A percentile compares a stretch with the other conserved stretches of the same genome.
Evolutionary conservation across 2,888 invertebrate genomes (phyloP).

Genomic region (Andrena camellia): DNA sequence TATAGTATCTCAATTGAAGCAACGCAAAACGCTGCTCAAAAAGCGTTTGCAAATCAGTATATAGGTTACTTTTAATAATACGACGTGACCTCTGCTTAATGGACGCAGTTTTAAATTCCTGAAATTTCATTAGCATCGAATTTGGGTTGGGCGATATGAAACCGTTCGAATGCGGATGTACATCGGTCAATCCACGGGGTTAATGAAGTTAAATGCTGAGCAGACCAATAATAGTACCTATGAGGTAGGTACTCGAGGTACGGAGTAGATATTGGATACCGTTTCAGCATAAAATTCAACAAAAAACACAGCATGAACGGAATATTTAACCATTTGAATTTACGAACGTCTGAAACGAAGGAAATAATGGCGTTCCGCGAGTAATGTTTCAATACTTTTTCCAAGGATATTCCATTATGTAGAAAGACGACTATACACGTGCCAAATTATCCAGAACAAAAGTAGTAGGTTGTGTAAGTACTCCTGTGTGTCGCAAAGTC

Average conservation of each 20-base stretch:
- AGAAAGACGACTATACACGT: slow-evolving; percentile 37
- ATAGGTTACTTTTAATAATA: slow-evolving; percentile 6
- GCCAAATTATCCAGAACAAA: slow-evolving; percentile 56
- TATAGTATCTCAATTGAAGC: neutral
- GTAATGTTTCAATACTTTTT: slow-evolving; percentile 63
- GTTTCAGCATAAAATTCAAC: slow-evolving; percentile 55
- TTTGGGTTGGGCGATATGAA: slow-evolving; percentile 27
- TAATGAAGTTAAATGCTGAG: slow-evolving; percentile 55
- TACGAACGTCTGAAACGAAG: slow-evolving; percentile 44
- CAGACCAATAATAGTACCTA: slow-evolving; percentile 29
- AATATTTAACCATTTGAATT: slow-evolving; percentile 57
- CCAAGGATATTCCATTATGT: slow-evolving; percentile 41
- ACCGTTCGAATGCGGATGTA: slow-evolving; percentile 4
- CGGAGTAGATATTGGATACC: slow-evolving; percentile 51
- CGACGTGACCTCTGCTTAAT: neutral
- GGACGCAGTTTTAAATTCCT: slow-evolving; percentile 26
- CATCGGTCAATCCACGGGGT: slow-evolving; percentile 44
- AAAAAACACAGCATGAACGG: slow-evolving; percentile 34
- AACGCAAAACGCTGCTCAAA: neutral
- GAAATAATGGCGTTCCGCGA: slow-evolving; percentile 55
- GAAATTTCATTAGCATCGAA: slow-evolving; percentile 41
- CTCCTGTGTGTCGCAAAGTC: slow-evolving; percentile 50
- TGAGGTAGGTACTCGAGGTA: slow-evolving; percentile 23
- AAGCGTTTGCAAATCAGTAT: neutral
- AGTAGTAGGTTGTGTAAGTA: neutral